Conservation (phyloP, 2,113 vertebrate species). For the Alethe castanea region DNA sequence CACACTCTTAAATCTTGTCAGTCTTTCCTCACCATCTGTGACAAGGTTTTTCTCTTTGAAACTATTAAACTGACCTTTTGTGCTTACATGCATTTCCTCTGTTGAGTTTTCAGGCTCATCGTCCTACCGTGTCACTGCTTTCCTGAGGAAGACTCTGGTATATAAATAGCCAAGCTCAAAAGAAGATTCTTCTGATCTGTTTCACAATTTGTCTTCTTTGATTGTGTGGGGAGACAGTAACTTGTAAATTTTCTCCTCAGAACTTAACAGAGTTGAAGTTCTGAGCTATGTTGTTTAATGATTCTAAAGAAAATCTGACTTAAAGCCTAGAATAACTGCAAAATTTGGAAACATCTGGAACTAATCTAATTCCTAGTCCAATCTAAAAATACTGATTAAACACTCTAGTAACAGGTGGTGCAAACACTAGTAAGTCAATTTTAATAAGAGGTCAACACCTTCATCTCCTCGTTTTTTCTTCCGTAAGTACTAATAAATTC, state of each 20-base stretch:
- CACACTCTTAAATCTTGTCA: conserved; percentile 32
- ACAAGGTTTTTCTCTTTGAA: conserved; percentile 45
- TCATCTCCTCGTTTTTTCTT: conserved; percentile 32
- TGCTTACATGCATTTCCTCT: conserved; percentile 32
- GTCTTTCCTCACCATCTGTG: conserved; percentile 24
- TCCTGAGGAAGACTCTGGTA: background rate
- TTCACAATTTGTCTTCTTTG: background rate
- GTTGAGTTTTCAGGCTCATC: conserved; percentile 12
- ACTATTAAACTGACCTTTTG: background rate
- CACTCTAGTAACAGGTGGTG: conserved; percentile 53
- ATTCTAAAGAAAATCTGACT: background rate
- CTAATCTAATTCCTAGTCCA: conserved; percentile 30
- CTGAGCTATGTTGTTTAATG: background rate
- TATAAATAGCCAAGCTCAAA: conserved; percentile 28
- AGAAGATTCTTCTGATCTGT: background rate
- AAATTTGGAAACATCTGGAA: conserved; percentile 61
- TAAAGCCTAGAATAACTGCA: background rate
- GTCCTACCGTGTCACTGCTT: background rate
- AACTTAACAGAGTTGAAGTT: background rate
- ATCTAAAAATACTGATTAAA: conserved; percentile 38
- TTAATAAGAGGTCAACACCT: conserved; percentile 62
- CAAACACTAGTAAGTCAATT: conserved; percentile 56
- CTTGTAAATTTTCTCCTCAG: conserved; percentile 6
- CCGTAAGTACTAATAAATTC: conserved; percentile 46
- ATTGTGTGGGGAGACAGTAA: background rate